These are phyloP conservation scores for Lithobates pipiens DNA, from an alignment of 2,797 vertebrate genomes.

Conservation along the genomic window DNA sequence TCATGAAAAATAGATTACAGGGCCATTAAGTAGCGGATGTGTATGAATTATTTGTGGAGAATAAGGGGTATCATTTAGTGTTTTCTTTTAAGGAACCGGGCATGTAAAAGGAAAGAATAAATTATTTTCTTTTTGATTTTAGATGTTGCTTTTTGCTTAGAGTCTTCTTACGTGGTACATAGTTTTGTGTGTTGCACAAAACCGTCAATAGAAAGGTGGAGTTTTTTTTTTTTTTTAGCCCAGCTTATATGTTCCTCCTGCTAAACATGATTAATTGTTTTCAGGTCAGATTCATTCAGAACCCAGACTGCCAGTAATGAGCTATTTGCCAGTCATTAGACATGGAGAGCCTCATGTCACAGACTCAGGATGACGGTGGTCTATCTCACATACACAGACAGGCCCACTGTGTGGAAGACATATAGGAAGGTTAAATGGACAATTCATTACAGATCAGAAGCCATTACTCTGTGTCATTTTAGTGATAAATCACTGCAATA, in stretches of 20 bases:
- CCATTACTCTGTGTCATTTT: slow-evolving; percentile 54
- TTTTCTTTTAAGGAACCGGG: too few species aligned
- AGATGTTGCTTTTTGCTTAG: not conserved
- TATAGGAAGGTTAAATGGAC: slow-evolving; percentile 37
- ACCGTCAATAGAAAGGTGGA: not conserved
- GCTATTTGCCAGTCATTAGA: slow-evolving; percentile 35
- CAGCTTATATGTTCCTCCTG: not conserved
- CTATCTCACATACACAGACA: slow-evolving; percentile 50
- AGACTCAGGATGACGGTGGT: not conserved
- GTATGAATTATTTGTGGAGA: too few species aligned
- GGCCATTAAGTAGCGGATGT: too few species aligned
- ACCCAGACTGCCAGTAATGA: slow-evolving; percentile 28
- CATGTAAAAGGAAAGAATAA: too few species aligned
- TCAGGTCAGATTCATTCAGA: slow-evolving; percentile 32
- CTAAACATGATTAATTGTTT: slow-evolving; percentile 39
- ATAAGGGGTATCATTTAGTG: too few species aligned
- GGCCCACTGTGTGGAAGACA: slow-evolving; percentile 2
- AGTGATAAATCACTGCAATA: slow-evolving; percentile 41
- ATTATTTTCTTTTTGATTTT: too few species aligned
- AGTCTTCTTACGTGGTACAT: not conserved
- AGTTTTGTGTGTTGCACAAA: not conserved
- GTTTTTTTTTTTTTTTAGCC: not conserved
- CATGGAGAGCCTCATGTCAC: slow-evolving; percentile 30
- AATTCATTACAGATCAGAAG: slow-evolving; percentile 49
- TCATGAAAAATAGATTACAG: too few species aligned